Percentiles rank a stretch among this genome's conserved stretches.
phyloP scores from a whole-genome alignment of 2,113 vertebrate genomes.

The Aphyosemion australe region DNA sequence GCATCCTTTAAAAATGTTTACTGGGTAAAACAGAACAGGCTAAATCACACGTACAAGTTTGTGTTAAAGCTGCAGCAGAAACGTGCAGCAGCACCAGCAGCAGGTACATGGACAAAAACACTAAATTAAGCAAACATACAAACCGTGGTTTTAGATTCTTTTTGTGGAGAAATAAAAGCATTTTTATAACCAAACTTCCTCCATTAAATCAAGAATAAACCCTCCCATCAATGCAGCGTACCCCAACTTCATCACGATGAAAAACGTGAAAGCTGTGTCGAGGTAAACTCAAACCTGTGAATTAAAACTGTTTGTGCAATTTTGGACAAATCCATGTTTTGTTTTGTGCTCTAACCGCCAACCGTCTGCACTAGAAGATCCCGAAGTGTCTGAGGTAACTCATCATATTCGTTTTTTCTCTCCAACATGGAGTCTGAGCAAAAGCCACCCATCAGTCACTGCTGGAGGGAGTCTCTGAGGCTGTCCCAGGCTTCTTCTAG shows the following conservation, averaged over 20 bases:
- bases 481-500: slow-evolving; percentile 15
- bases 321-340: slow-evolving; percentile 27
- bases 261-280: slow-evolving; percentile 29
- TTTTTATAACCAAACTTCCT: slow-evolving; percentile 13
- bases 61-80: slow-evolving; percentile 21
- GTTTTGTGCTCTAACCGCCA: slow-evolving; percentile 15
- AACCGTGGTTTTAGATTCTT: slow-evolving; percentile 5
- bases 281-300: slow-evolving; percentile 40
- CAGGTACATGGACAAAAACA: slow-evolving; percentile 31
- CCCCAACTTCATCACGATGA: slow-evolving; percentile 26
- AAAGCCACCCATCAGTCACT: slow-evolving; percentile 17
- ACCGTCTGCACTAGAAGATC: not conserved
- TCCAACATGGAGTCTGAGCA: slow-evolving; percentile 54
- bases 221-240: slow-evolving; percentile 29
- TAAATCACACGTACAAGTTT: not conserved
- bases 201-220: slow-evolving; percentile 14
- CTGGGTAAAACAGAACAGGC: not conserved
- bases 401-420: slow-evolving; percentile 32
- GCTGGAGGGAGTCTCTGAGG: slow-evolving; percentile 8
- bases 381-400: slow-evolving; percentile 49
- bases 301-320: slow-evolving; percentile 45
- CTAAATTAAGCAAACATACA: slow-evolving; percentile 9
- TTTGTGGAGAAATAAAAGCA: slow-evolving; percentile 25
- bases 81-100: slow-evolving; percentile 1
- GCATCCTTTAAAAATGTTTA: not conserved